Base-by-base conservation (phyloP, 2,888 invertebrate genomes). In the Melieria omissa region DNA sequence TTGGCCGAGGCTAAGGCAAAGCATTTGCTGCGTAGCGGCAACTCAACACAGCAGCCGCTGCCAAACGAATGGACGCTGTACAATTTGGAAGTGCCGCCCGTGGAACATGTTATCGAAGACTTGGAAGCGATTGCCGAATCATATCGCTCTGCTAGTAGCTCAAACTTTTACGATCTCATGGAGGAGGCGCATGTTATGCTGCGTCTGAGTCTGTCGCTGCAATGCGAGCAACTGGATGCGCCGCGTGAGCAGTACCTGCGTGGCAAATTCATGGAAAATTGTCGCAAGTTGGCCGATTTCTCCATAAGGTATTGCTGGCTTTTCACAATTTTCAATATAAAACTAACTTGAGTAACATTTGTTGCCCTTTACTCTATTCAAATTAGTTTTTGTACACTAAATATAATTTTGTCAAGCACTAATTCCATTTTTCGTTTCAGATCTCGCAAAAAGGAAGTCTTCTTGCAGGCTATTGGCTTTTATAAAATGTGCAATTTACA, bases 161-260 rank as follows among this genome's bases (percentile, higher is more conserved):
- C 90, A 54, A 92, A 92, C 3, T 93, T 93, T 81, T 89, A 91
- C 73, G 92, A 93, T 83, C 87, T 95, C 70, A 86, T 94, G 80
- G 90, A 91, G 78, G 94, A 94, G 85, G 92, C 92, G 5, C 92
- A 93, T 81, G 89, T 92, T 77, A 90, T 93, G 78, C 85, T 94
- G 16, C 86, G 91, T 4, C 75, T 86, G 29, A 84, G 85, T 47
- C 77, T 82, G 1, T 81, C 83, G 1, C 72, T 86, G 54, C 84
- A 86, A 64, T 84, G 81, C 14, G 83, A 83, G 10, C 80, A 81
- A 2, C 70, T 81, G 6, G 73, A 66, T 4, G 70, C 71, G 9
- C 82, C 84, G 6, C 75, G 83, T 9, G 81, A 85, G 44, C 77
- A 80, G 54, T 70, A 75, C 9, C 72, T 86, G 55, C 79, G 83